Evolutionary conservation across 1,140 invertebrate genomes (phyloP).

Genomic region (Homalodisca vitripennis): DNA sequence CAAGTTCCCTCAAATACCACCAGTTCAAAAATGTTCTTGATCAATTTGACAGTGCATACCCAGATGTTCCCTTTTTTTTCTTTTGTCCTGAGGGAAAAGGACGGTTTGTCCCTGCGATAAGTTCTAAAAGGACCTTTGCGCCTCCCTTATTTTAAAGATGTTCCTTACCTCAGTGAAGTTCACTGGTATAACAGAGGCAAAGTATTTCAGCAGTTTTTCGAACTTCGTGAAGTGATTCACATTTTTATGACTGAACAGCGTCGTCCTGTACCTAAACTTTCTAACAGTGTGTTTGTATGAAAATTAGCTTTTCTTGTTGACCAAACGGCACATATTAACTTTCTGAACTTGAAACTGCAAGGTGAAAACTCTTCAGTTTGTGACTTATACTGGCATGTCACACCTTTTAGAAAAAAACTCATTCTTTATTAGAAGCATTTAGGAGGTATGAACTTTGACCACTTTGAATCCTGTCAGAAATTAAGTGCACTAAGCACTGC

Average conservation of each 20-base stretch:
- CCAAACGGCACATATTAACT: constrained; percentile 8
- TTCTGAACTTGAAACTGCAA: constrained; percentile 21
- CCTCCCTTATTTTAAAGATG: too few relatives aligned
- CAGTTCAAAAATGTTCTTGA: constrained; percentile 45
- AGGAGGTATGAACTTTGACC: background rate
- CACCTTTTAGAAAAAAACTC: constrained; percentile 38
- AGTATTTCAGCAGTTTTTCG: constrained; percentile 38
- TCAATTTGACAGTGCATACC: constrained; percentile 43
- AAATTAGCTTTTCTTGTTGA: constrained; percentile 27
- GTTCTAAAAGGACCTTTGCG: too few relatives aligned
- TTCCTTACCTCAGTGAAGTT: too few relatives aligned
- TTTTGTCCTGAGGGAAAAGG: too few relatives aligned
- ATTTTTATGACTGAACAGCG: constrained; percentile 12
- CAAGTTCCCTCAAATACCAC: constrained; percentile 43
- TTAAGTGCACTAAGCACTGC: background rate
- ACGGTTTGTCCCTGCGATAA: too few relatives aligned
- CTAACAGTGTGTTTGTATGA: constrained; percentile 32
- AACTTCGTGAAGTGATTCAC: constrained; percentile 7
- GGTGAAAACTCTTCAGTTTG: constrained; percentile 34
- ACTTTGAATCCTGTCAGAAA: constrained; percentile 7
- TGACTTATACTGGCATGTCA: constrained; percentile 34
- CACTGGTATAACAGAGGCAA: too few relatives aligned
- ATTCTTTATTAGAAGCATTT: constrained; percentile 33
- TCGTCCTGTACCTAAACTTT: constrained; percentile 35
- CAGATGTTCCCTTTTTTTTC: too few relatives aligned